Evolutionary conservation across 2,797 vertebrate species (phyloP), one percentile per base, ranked within the genome.

Genomic region (Leptodactylus fallax): DNA sequence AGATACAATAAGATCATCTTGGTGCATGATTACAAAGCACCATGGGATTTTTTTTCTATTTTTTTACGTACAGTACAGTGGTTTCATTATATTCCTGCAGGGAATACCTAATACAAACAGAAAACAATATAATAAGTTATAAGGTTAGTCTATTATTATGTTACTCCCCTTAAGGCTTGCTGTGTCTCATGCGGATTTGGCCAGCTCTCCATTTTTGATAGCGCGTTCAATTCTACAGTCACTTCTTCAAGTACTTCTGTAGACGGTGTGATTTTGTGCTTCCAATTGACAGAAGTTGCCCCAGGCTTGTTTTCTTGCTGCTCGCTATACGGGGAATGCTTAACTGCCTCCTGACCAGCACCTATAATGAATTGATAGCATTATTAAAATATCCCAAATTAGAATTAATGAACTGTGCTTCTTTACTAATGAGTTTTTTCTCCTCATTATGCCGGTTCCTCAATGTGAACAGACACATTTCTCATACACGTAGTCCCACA

Each of bases 391-490:
- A 36, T 67, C 58, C 49, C 72, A 78, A 65, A 83, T 83, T 87
- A 83, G 58, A 69, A 77, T 83, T 77, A 87, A 78, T 87, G 80
- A 69, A 55, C 72, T 69, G 71, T 77, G 58, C 47, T 87, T 77
- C 69, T 23, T 78, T 69, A 83, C 71, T 83, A 87, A 83, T 87
- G 80, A 69, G 49, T 45, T 87, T 87, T 87, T 76, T 81, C 69
- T 81, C 60, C 53, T 87, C 79, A 55, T 49, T 87, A 87, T 78
- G 25, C 58, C 51, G 7, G 16, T 25, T 78, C 72, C 56, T 78
- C 71, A 67, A 27, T 45, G 60, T 83, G 49, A 83, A 51, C 49
- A 83, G 80, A 65, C 72, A 16, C 71, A 69, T 21, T 47, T 51
- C 85, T 86, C 81, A 65, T 78, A 25, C 17, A 45, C 21, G 69